Base-by-base conservation (phyloP, 2,888 invertebrate species). In the Plebejus melissa region DNA sequence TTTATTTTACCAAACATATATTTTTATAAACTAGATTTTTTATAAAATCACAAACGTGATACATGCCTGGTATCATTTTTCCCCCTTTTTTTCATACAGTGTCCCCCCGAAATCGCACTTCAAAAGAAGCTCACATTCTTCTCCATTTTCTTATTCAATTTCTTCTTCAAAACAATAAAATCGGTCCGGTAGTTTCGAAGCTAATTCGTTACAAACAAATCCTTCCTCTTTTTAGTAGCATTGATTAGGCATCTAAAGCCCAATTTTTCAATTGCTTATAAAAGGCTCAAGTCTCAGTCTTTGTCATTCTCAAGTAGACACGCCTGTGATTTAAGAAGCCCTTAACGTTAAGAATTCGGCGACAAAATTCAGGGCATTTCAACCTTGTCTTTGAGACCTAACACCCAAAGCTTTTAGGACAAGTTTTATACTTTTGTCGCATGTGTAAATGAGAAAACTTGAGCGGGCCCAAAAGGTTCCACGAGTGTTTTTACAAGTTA, bases 371-470 rank as follows among this genome's bases (percentile, higher is more conserved):
- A 13, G 28, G 22, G 28, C 60, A 65, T 65, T 65, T 65, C 9
- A 65, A 70, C 70, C 41, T 70, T 41, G 41, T 38, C 70, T 70
- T 11, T 36, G 70, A 16, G 70, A 72, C 72, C 50, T 28, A 22
- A 46, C 22, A 46, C 32, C 50, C 7, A 28, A 16, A 28, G 46
- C 72, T 54, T 72, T 72, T 54, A 50, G 71, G 50, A 54, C 54
- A 50, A 50, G 50, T 54, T 72, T 72, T 32, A 32, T 32, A 72
- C 32, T 22, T 22, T 22, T 46, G 50, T 16, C 46, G 46, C 72
- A 72, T 28, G 72, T 72, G 54, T 32, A 54, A 72, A 72, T 72
- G 72, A 32, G n/a, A 72, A 54, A 72, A 72, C 72, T 72, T 72
- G 32, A 32, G 50, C 46, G 32, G n/a, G 11, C 54, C 50, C n/a